Percentiles rank a stretch among this genome's conserved stretches.
Conservation (phyloP, 2,888 invertebrate species). For the Aphodius sticticus region DNA sequence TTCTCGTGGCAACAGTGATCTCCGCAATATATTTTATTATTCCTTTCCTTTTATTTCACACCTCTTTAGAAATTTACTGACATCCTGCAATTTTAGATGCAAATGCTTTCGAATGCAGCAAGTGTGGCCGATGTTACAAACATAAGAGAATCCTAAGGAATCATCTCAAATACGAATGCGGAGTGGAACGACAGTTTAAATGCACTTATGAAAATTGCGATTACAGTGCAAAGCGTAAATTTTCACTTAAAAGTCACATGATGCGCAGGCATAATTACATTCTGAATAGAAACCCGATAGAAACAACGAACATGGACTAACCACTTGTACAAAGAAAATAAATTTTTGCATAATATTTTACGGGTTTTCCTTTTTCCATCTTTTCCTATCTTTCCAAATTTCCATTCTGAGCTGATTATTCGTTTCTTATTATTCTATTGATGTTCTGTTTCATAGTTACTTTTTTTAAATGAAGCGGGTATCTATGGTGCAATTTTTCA, state of each 20-base stretch:
- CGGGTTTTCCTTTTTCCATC: too few species aligned
- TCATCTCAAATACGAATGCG: conserved; percentile 18
- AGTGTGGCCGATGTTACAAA: background rate
- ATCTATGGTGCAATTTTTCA: too few species aligned
- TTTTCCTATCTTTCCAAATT: too few species aligned
- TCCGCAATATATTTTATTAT: too few species aligned
- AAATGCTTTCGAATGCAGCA: conserved; percentile 19
- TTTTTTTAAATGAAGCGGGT: too few species aligned
- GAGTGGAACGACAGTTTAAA: background rate
- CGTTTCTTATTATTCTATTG: too few species aligned
- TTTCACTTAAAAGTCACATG: conserved; percentile 52
- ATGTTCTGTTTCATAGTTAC: too few species aligned
- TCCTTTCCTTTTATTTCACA: background rate
- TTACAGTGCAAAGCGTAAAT: background rate
- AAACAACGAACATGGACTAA: background rate
- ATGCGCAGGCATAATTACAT: conserved; percentile 38
- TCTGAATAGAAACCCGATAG: background rate
- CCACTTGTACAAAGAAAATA: too few species aligned
- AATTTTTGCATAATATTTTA: too few species aligned
- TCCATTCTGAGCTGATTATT: too few species aligned
- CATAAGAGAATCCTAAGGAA: background rate
- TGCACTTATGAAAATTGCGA: background rate
- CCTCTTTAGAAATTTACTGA: background rate
- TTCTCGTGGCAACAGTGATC: too few species aligned
- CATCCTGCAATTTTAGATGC: background rate